phyloP scores from a whole-genome alignment of 1,140 invertebrate genomes.

The Scylla paramamosain region DNA sequence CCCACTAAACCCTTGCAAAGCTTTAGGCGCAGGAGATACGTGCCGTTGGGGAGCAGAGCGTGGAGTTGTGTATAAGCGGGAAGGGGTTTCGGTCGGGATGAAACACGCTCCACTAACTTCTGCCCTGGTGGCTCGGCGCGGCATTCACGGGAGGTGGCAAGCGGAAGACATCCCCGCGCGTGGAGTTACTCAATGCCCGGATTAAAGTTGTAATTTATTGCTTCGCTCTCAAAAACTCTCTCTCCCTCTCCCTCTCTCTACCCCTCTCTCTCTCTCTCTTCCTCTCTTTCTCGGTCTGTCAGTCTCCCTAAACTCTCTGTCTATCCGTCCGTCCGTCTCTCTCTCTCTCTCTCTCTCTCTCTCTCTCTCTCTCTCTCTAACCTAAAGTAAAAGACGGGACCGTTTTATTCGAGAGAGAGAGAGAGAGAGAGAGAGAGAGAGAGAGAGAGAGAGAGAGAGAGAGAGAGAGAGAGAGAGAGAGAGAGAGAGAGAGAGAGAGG shows the following conservation, averaged over 20 bases:
- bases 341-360: background rate
- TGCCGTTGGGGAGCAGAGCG: background rate
- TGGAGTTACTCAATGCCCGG: conserved; percentile 60
- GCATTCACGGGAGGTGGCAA: conserved; percentile 65
- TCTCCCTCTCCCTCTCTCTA: conserved; percentile 34
- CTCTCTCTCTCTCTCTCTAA: background rate
- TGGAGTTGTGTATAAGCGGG: conserved; percentile 16
- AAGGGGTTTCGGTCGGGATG: conserved; percentile 35
- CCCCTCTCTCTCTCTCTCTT: background rate
- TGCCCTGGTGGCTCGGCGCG: conserved; percentile 67
- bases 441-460: conserved; percentile 43
- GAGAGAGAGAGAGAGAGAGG: background rate
- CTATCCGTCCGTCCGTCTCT: background rate
- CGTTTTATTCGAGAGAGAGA: background rate
- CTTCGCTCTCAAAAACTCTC: conserved; percentile 13
- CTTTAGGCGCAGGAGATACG: background rate
- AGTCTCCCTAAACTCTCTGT: background rate
- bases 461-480: conserved; percentile 25
- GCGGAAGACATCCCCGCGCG: conserved; percentile 64
- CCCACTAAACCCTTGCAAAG: background rate
- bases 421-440: conserved; percentile 52
- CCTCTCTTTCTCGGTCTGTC: background rate
- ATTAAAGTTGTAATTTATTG: conserved; percentile 74
- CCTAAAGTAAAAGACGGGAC: no score
- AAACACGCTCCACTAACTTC: conserved; percentile 66